phyloP scores from a whole-genome alignment of 2,888 invertebrate genomes.

The Blastobasis adustella region DNA sequence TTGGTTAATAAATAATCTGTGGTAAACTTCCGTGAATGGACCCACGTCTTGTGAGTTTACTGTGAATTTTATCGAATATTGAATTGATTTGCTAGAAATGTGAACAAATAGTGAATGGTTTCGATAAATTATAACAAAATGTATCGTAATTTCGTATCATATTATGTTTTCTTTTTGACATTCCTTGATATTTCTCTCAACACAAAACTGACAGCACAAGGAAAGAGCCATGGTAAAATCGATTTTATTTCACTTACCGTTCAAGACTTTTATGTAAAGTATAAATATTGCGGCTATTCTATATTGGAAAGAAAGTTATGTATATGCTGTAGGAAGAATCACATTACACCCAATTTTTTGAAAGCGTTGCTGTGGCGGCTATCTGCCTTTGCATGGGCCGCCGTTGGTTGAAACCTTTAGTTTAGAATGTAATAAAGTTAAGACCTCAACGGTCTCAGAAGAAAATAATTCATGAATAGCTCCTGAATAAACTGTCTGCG shows the following conservation, averaged over 20 bases:
- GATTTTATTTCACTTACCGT: constrained; percentile 42
- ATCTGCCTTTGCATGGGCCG: too few species aligned
- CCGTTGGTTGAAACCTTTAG: too few species aligned
- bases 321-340: too few species aligned
- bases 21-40: constrained; percentile 7
- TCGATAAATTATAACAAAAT: constrained; percentile 48
- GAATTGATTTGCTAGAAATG: constrained; percentile 48
- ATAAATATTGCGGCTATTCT: too few species aligned
- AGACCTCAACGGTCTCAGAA: too few species aligned
- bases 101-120: constrained; percentile 44
- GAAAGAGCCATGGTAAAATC: constrained; percentile 83
- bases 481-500: too few species aligned
- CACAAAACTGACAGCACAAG: constrained; percentile 81
- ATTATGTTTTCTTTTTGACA: constrained; percentile 79
- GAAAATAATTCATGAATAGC: too few species aligned
- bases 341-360: too few species aligned
- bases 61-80: constrained; percentile 22
- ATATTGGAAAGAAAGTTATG: too few species aligned
- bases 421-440: too few species aligned
- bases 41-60: constrained; percentile 16
- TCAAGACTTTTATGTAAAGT: constrained; percentile 52
- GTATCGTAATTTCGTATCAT: constrained; percentile 76
- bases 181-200: constrained; percentile 80
- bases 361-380: too few species aligned
- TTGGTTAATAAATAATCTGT: too few species aligned